These are phyloP conservation scores for Tricholaema leucomelas DNA, from an alignment of 2,113 vertebrate species.

Conservation along the genomic window DNA sequence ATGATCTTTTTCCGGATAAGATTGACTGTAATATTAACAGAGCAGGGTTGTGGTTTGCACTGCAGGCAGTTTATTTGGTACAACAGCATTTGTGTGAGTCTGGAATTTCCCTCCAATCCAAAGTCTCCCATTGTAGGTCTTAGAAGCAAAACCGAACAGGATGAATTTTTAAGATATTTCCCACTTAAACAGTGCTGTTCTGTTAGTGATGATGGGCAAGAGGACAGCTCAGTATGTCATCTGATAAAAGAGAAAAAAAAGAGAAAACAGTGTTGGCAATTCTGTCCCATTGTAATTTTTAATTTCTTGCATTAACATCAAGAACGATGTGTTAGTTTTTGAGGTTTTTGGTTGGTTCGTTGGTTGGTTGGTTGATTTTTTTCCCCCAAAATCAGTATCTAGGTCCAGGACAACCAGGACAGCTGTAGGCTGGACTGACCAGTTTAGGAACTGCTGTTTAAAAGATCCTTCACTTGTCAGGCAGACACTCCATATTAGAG, in stretches of 20 bases:
- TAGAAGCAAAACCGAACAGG: not conserved
- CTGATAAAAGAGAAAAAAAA: not conserved
- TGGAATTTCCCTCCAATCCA: not conserved
- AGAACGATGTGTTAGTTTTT: too few relatives aligned
- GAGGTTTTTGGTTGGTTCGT: too few relatives aligned
- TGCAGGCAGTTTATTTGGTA: not conserved
- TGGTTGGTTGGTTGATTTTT: not conserved
- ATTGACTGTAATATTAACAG: not conserved
- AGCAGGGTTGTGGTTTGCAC: not conserved
- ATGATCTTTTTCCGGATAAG: not conserved
- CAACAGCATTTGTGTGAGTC: not conserved
- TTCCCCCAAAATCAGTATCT: not conserved
- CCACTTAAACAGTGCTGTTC: not conserved
- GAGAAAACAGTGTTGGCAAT: not conserved
- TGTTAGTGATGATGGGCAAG: too few relatives aligned
- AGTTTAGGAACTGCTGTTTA: not conserved
- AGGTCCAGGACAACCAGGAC: not conserved
- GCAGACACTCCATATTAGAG: not conserved
- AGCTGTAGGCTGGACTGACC: not conserved
- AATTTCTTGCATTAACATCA: not conserved
- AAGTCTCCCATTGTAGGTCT: not conserved
- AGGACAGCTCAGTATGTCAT: not conserved
- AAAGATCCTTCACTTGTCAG: not conserved
- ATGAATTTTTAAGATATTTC: not conserved
- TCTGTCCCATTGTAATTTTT: not conserved